Evolutionary conservation across 2,113 vertebrate genomes (phyloP).

Genomic region (Hucho hucho): DNA sequence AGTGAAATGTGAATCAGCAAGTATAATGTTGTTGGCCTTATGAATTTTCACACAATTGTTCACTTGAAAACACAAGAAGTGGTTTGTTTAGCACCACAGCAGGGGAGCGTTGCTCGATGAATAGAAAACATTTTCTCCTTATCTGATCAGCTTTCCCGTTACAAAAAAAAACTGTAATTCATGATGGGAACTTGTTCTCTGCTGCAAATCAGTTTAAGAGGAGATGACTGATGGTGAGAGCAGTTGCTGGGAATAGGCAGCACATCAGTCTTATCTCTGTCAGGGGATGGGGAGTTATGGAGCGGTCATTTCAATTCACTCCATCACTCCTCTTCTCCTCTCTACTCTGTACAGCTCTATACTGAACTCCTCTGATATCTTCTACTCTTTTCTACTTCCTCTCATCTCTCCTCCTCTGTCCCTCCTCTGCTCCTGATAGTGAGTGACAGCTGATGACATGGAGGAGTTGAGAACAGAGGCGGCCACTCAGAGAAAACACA

Average conservation of each 20-base stretch:
- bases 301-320: slow-evolving; percentile 56
- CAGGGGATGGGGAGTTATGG: slow-evolving; percentile 28
- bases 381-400: not conserved
- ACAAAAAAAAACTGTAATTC: slow-evolving; percentile 53
- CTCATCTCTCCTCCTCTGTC: not conserved
- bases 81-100: slow-evolving; percentile 35
- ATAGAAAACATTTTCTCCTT: slow-evolving; percentile 29
- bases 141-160: slow-evolving; percentile 56
- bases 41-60: no score
- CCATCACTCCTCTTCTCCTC: slow-evolving; percentile 33
- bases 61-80: slow-evolving; percentile 22
- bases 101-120: slow-evolving; percentile 13
- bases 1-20: slow-evolving; percentile 44
- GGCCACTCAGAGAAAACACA: slow-evolving; percentile 20
- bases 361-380: slow-evolving; percentile 11
- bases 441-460: slow-evolving; percentile 30
- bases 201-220: slow-evolving; percentile 49
- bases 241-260: slow-evolving; percentile 26
- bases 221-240: slow-evolving; percentile 44
- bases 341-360: slow-evolving; percentile 31
- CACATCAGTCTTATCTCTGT: slow-evolving; percentile 50
- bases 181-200: slow-evolving; percentile 53
- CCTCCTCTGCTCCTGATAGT: slow-evolving; percentile 12
- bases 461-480: slow-evolving; percentile 26
- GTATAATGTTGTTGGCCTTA: slow-evolving; percentile 20